phyloP scores from a whole-genome alignment of 2,888 invertebrate genomes.

The Cephus runcator region DNA sequence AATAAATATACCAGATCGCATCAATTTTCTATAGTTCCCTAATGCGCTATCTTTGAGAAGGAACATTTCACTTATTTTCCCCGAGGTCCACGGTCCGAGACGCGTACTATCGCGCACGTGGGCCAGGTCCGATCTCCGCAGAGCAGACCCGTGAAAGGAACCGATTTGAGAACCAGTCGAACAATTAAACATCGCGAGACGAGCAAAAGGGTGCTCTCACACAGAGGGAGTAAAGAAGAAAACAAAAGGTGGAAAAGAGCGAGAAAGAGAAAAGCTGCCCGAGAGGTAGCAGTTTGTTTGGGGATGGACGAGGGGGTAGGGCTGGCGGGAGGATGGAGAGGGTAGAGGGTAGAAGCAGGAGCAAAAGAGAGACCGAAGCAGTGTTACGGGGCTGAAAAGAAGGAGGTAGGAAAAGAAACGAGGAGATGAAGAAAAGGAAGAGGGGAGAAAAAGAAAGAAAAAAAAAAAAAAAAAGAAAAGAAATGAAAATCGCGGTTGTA shows the following conservation, averaged over 20 bases:
- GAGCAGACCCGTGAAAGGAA: constrained; percentile 3
- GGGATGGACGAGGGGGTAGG: constrained; percentile 10
- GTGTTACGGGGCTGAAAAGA: background rate
- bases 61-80: background rate
- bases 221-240: constrained; percentile 8
- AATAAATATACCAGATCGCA: background rate
- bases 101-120: background rate
- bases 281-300: background rate
- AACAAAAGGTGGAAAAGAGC: constrained; percentile 1
- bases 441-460: constrained; percentile 11
- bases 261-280: constrained; percentile 1
- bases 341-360: constrained; percentile 13
- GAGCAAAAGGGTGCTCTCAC: constrained; percentile 24
- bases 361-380: constrained; percentile 11
- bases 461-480: constrained; percentile 40
- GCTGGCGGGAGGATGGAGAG: background rate
- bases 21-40: background rate
- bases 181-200: constrained; percentile 51
- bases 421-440: constrained; percentile 8
- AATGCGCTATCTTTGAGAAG: background rate
- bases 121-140: background rate
- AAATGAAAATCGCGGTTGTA: constrained; percentile 58
- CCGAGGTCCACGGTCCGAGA: background rate
- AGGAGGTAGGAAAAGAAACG: constrained; percentile 11
- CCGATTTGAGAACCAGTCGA: constrained; percentile 52